phyloP scores from a whole-genome alignment of 2,113 vertebrate genomes.

The Oreocharis arfaki region DNA sequence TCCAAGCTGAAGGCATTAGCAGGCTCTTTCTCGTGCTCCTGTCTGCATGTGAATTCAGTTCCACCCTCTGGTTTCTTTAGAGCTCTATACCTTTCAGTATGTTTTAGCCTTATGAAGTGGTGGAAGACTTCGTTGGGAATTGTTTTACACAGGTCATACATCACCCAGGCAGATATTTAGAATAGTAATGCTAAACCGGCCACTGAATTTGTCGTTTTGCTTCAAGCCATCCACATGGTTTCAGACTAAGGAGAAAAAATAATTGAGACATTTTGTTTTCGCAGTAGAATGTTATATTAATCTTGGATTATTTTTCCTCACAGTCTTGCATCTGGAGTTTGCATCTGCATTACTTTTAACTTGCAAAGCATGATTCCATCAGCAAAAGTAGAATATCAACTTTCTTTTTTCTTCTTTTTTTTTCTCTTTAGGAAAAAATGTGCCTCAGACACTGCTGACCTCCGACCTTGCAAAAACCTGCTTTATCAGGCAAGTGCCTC shows the following conservation, averaged over 20 bases:
- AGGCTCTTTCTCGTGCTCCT: neutral
- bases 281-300: neutral
- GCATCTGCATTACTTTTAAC: neutral
- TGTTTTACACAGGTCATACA: neutral
- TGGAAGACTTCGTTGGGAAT: neutral
- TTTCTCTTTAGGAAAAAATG: neutral
- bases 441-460: neutral
- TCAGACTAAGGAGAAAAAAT: neutral
- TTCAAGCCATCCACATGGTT: neutral
- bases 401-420: neutral
- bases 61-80: neutral
- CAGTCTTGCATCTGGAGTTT: neutral
- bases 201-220: neutral
- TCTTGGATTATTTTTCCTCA: neutral
- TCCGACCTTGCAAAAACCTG: neutral
- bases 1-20: neutral
- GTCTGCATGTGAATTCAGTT: neutral
- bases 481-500: neutral
- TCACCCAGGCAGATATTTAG: neutral
- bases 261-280: neutral
- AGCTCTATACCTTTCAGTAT: neutral
- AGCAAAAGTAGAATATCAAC: neutral
- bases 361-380: neutral
- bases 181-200: neutral
- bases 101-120: neutral